These are phyloP conservation scores for Microtus oregoni DNA, from an alignment of 2,113 vertebrate species.

Conservation along the genomic window DNA sequence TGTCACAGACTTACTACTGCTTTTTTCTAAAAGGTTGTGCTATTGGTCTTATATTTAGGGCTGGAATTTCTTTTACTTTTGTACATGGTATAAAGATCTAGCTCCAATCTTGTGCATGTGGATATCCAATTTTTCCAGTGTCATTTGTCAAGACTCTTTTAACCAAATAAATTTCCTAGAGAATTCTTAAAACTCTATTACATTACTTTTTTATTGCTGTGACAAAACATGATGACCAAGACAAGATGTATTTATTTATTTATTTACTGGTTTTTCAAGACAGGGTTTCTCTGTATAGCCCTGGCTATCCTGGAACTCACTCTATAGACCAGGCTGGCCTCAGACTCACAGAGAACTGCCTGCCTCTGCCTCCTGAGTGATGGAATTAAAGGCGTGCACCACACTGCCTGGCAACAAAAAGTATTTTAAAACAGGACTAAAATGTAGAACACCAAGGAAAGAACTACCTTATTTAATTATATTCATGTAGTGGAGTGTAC, in stretches of 20 bases:
- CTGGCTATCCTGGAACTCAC: not conserved
- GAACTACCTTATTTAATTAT: not conserved
- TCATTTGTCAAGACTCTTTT: not conserved
- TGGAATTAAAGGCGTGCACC: not conserved
- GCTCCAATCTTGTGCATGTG: not conserved
- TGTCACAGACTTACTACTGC: not conserved
- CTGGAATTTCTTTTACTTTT: not conserved
- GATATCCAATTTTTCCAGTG: not conserved
- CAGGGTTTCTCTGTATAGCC: not conserved
- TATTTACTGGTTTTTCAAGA: not conserved
- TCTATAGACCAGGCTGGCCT: too few species aligned
- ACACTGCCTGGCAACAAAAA: not conserved
- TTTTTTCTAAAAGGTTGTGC: not conserved
- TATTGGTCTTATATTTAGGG: not conserved
- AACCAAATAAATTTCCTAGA: not conserved
- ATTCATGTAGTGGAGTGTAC: not conserved
- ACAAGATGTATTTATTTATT: not conserved
- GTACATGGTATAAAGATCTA: not conserved
- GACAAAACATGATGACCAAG: not conserved
- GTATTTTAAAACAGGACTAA: conserved; percentile 49
- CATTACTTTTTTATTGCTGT: not conserved
- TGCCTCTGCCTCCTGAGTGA: not conserved
- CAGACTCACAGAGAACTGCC: not conserved
- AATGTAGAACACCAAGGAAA: not conserved
- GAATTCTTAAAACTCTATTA: not conserved